A percentile compares a stretch with the other conserved stretches of the same genome.
phyloP scores from a whole-genome alignment of 2,113 vertebrate species.

The Holacanthus passer region DNA sequence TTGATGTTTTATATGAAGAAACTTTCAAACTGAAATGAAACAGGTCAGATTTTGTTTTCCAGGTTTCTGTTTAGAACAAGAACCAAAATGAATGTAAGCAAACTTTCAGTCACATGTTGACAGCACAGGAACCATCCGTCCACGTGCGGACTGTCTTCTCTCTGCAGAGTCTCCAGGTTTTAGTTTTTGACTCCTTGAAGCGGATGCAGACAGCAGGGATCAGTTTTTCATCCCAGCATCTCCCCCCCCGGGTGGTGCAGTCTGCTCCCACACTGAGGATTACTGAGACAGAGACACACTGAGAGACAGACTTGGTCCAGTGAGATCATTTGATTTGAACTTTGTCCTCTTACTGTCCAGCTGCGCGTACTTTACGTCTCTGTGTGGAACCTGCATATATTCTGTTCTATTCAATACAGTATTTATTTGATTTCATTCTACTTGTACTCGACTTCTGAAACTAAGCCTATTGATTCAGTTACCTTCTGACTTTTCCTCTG shows the following conservation, averaged over 20 bases:
- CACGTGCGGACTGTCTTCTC: not conserved
- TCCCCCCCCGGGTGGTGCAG: slow-evolving; percentile 37
- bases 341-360: not conserved
- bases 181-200: not conserved
- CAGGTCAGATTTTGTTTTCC: too few relatives aligned
- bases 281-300: slow-evolving; percentile 19
- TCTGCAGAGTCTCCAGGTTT: not conserved
- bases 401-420: too few relatives aligned
- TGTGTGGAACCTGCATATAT: too few relatives aligned
- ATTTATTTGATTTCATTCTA: too few relatives aligned
- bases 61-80: too few relatives aligned
- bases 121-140: not conserved
- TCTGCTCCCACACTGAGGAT: slow-evolving; percentile 46
- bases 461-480: too few relatives aligned
- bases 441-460: too few relatives aligned
- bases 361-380: too few relatives aligned
- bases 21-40: too few relatives aligned
- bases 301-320: not conserved
- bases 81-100: too few relatives aligned
- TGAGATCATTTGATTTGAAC: not conserved
- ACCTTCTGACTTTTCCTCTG: not conserved
- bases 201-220: slow-evolving; percentile 45
- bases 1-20: too few relatives aligned
- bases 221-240: slow-evolving; percentile 37
- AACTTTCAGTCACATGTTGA: not conserved